Base-by-base conservation (phyloP, 2,113 vertebrate genomes). In the Rhea pennata region DNA sequence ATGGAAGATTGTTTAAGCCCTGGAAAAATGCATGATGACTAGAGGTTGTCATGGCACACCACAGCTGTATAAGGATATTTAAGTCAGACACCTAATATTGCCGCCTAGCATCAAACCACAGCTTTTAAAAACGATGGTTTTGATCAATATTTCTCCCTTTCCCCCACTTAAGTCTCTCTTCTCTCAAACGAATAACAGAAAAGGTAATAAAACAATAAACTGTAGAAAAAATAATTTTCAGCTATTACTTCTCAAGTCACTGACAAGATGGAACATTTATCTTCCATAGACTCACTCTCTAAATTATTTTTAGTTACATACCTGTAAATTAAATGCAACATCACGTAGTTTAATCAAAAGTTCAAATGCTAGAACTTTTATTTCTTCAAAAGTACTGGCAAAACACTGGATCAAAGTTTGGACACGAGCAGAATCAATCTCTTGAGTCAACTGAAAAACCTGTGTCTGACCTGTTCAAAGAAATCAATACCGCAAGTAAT, bases 301-400 rank as follows among this genome's bases (percentile, higher is more conserved):
- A 8, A 59, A 50, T 5, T 53, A 16, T 33, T n/a, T 72, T 51
- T 23, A 33, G 73, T 50, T 71, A 73, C 80, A 58, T 96, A 99
- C 99, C 99, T 99, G 98, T 44, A 99, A 98, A n/a, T 95, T 97
- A 56, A 98, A 92, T 19, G 97, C 80, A 42, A 97, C 88, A 33
- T 98, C 93, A 26, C 98, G 98, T 23, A 99, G 98, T 93, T 98
- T 99, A 97, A 97, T 98, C 61, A 99, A 90, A 85, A 99, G 97
- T 17, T 96, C 95, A 65, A 98, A 98, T 7, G 99, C 98, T 90
- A 99, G 97, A 50, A 98, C 94, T 97, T 99, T 99, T 72, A 99
- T 98, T 95, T 99, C 99, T 93, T 99, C 98, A 97, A 99, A 99
- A 96, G 99, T 99, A 98, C 98, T 99, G 88, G 98, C 97, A 15